These are phyloP conservation scores for Cyprinodon diabolis DNA, from an alignment of 2,797 vertebrate genomes.

Conservation along the genomic window DNA sequence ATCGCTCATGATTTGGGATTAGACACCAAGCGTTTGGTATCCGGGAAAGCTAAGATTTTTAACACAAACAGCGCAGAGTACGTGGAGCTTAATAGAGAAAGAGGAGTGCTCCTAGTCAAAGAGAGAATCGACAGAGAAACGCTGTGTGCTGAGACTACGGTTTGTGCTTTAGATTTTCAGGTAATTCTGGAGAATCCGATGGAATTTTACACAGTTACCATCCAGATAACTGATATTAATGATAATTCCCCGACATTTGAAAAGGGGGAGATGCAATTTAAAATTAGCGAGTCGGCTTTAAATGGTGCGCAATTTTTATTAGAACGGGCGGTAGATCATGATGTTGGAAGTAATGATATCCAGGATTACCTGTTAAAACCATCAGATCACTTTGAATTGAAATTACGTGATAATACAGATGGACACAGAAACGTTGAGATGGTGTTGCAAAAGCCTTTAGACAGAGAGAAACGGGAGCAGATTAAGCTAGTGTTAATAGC, in stretches of 20 bases:
- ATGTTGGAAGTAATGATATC: constrained; percentile 74
- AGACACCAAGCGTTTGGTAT: constrained; percentile 43
- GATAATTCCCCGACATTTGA: not conserved
- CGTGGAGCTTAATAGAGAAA: constrained; percentile 62
- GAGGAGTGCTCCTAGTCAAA: constrained; percentile 83
- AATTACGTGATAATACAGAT: constrained; percentile 34
- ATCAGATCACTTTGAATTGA: constrained; percentile 64
- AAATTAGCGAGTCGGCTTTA: constrained; percentile 73
- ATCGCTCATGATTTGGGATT: constrained; percentile 66
- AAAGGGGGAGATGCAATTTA: constrained; percentile 48
- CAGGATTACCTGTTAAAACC: constrained; percentile 61
- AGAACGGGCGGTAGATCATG: constrained; percentile 74
- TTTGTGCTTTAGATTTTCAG: not conserved
- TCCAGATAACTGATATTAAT: not conserved
- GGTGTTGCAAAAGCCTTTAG: constrained; percentile 67
- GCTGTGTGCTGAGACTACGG: not conserved
- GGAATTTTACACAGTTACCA: not conserved
- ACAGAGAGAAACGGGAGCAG: constrained; percentile 63
- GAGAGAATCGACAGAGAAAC: constrained; percentile 1
- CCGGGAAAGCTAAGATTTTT: constrained; percentile 15
- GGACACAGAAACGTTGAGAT: constrained; percentile 67
- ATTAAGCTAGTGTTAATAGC: constrained; percentile 62
- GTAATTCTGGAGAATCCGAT: not conserved
- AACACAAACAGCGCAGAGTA: constrained; percentile 20
- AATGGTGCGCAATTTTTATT: constrained; percentile 72